These are phyloP conservation scores for Zygogramma bicolorata DNA, from an alignment of 2,888 invertebrate species.

Conservation along the genomic window DNA sequence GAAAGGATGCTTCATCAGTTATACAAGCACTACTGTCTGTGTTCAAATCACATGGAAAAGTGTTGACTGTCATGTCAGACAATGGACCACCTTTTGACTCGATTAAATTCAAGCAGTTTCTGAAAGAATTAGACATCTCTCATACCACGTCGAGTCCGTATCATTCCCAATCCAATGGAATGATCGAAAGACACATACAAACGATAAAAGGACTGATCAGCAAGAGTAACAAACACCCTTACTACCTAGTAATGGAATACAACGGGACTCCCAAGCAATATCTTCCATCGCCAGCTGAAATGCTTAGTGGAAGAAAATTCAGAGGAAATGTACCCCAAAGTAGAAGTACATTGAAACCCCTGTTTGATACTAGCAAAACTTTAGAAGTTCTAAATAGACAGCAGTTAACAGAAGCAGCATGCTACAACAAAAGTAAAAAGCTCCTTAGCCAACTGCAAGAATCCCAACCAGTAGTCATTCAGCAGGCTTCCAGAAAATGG, in stretches of 20 bases:
- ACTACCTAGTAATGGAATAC: neutral
- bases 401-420: neutral
- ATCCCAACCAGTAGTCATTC: neutral
- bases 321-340: neutral
- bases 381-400: neutral
- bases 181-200: neutral
- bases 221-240: neutral
- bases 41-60: neutral
- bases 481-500: too few species aligned
- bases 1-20: neutral
- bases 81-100: constrained; percentile 13
- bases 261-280: neutral
- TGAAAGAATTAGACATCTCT: neutral
- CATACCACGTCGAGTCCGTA: neutral
- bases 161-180: neutral
- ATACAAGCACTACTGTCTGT: neutral
- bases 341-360: neutral
- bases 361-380: neutral
- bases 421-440: neutral
- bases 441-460: neutral
- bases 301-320: neutral
- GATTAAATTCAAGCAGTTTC: neutral
- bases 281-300: neutral
- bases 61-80: neutral
- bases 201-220: neutral